Percentiles rank a stretch among this genome's conserved stretches.
Conservation (phyloP, 2,888 invertebrate genomes). For the Andrena hattorfiana region DNA sequence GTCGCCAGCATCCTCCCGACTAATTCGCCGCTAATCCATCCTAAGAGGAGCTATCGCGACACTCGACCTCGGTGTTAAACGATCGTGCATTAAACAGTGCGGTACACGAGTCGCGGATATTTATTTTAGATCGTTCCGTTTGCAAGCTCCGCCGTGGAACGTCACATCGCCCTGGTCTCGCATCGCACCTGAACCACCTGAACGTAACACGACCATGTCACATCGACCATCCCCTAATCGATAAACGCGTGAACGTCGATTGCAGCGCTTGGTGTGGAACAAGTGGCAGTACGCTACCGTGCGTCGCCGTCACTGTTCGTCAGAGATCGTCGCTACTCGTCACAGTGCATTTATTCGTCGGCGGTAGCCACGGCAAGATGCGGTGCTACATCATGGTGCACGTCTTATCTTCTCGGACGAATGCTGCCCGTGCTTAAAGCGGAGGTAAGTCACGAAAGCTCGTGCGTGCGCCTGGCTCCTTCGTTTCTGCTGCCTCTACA, state of each 20-base stretch:
- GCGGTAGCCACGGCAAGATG: conserved; percentile 53
- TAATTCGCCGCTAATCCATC: not conserved
- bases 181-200: conserved; percentile 22
- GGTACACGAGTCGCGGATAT: not conserved
- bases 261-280: conserved; percentile 82
- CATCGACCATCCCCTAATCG: conserved; percentile 74
- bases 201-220: conserved; percentile 41
- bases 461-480: conserved; percentile 2
- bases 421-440: conserved; percentile 49
- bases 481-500: conserved; percentile 32
- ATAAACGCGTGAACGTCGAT: conserved; percentile 80
- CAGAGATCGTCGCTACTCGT: conserved; percentile 51
- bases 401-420: conserved; percentile 44
- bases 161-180: not conserved
- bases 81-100: not conserved
- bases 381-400: conserved; percentile 37
- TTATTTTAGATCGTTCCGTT: not conserved
- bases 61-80: not conserved
- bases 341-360: conserved; percentile 53
- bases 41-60: not conserved
- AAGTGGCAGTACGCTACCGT: conserved; percentile 76
- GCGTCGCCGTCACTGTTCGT: conserved; percentile 51
- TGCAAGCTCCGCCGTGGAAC: not conserved
- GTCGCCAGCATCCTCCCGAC: not conserved
- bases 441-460: conserved; percentile 62